phyloP scores from a whole-genome alignment of 2,113 vertebrate genomes.

The Anser cygnoides region DNA sequence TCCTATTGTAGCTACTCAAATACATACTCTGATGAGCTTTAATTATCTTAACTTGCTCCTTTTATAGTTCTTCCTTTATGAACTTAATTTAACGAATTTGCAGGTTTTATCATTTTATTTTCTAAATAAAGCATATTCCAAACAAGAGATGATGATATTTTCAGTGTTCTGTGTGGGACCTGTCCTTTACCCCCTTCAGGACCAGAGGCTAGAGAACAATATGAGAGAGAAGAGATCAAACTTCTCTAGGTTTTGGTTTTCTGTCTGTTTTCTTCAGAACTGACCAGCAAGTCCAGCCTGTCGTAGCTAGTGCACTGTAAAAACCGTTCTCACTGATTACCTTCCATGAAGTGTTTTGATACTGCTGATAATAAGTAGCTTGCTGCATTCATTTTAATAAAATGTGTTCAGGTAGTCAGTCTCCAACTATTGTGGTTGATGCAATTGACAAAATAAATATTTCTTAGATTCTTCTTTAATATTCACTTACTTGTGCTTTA shows the following conservation, averaged over 20 bases:
- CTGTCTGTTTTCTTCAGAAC: not conserved
- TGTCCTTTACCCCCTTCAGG: fast-evolving
- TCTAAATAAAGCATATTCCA: not conserved
- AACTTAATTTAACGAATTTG: not conserved
- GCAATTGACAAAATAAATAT: not conserved
- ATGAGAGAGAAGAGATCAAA: not conserved
- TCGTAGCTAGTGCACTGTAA: not conserved
- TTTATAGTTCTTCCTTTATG: not conserved
- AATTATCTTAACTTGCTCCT: not conserved
- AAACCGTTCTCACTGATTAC: not conserved
- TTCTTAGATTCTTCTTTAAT: too few relatives aligned
- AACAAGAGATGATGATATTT: not conserved
- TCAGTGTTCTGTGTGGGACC: not conserved
- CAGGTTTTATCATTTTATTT: too few relatives aligned
- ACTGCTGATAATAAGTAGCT: not conserved
- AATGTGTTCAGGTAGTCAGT: not conserved
- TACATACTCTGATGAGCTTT: not conserved
- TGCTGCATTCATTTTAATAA: not conserved
- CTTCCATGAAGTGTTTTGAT: not conserved
- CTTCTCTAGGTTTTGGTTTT: not conserved
- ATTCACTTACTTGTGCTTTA: not conserved
- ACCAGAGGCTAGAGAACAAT: not conserved
- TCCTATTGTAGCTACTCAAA: not conserved
- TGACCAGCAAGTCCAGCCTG: not conserved
- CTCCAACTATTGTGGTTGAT: not conserved